Percentiles rank a stretch among this genome's conserved stretches.
Evolutionary conservation across 2,888 invertebrate genomes (phyloP).

Genomic region (Pocota personata): DNA sequence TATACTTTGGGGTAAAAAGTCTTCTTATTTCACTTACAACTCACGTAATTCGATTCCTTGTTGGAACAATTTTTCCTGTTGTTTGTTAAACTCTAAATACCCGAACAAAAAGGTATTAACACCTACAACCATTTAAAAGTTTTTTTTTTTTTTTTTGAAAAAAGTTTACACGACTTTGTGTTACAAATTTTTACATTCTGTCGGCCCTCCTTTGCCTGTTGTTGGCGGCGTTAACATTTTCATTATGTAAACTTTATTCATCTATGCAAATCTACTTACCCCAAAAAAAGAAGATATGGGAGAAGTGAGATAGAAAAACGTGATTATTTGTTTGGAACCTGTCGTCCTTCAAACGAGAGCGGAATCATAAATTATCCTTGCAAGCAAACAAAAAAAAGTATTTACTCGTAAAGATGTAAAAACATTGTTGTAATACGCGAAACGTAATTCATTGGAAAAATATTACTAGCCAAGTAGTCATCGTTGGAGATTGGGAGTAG

Average conservation of each 20-base stretch:
- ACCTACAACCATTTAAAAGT: slow-evolving; percentile 65
- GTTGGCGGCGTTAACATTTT: slow-evolving; percentile 62
- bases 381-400: slow-evolving; percentile 38
- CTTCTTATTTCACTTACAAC: slow-evolving; percentile 66
- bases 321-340: slow-evolving; percentile 73
- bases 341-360: slow-evolving; percentile 72
- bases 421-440: slow-evolving; percentile 55
- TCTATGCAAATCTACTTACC: slow-evolving; percentile 73
- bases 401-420: slow-evolving; percentile 27
- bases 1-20: slow-evolving; percentile 10
- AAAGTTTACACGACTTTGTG: slow-evolving; percentile 55
- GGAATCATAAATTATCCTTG: slow-evolving; percentile 70
- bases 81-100: slow-evolving; percentile 66
- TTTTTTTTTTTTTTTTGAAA: slow-evolving; percentile 24
- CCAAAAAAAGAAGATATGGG: slow-evolving; percentile 41
- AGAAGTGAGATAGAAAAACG: slow-evolving; percentile 72
- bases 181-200: slow-evolving; percentile 46
- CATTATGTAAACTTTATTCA: slow-evolving; percentile 73
- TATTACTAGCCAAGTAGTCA: slow-evolving; percentile 65
- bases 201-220: neutral
- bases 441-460: slow-evolving; percentile 74
- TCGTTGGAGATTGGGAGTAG: neutral
- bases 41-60: slow-evolving; percentile 71
- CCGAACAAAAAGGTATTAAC: slow-evolving; percentile 72
- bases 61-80: slow-evolving; percentile 38